Conservation (phyloP, 2,888 invertebrate genomes). For the Spodoptera picta region DNA sequence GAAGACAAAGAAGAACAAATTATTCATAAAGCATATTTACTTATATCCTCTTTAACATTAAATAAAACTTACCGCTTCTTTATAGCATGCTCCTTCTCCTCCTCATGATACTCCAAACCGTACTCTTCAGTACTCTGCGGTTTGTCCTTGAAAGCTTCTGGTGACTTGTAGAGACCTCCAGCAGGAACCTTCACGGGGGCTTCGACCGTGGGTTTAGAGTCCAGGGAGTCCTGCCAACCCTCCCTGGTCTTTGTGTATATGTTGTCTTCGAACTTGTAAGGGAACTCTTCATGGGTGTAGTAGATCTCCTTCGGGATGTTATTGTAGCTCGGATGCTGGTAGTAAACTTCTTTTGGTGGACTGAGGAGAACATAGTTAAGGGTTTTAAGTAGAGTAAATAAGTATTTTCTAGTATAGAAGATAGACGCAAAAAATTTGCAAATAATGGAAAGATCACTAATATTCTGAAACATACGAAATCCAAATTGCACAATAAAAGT, state of each 20-base stretch:
- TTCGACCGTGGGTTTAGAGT: slow-evolving; percentile 73
- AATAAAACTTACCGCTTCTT: slow-evolving; percentile 68
- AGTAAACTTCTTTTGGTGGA: slow-evolving; percentile 63
- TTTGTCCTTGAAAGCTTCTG: slow-evolving; percentile 72
- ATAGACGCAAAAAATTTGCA: too few species aligned
- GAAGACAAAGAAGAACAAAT: too few species aligned
- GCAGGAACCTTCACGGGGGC: slow-evolving; percentile 73
- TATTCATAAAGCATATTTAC: too few species aligned
- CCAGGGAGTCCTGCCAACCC: slow-evolving; percentile 66
- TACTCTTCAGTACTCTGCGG: slow-evolving; percentile 68
- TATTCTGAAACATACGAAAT: too few species aligned
- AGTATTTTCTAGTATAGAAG: too few species aligned
- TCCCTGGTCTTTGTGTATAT: slow-evolving; percentile 61
- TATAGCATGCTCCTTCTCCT: slow-evolving; percentile 63
- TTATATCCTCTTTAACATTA: too few species aligned
- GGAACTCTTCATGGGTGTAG: slow-evolving; percentile 65
- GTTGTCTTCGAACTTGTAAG: slow-evolving; percentile 73
- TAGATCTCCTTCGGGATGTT: slow-evolving; percentile 63
- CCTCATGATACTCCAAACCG: slow-evolving; percentile 63
- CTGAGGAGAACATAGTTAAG: slow-evolving; percentile 51
- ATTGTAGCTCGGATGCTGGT: slow-evolving; percentile 48
- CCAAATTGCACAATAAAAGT: too few species aligned
- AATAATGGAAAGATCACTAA: too few species aligned
- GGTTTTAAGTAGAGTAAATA: too few species aligned
- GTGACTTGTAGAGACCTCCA: slow-evolving; percentile 76